A percentile compares a stretch with the other conserved stretches of the same genome.
These are phyloP conservation scores for Idaea dimidiata DNA, from an alignment of 2,888 invertebrate species.

Conservation along the genomic window DNA sequence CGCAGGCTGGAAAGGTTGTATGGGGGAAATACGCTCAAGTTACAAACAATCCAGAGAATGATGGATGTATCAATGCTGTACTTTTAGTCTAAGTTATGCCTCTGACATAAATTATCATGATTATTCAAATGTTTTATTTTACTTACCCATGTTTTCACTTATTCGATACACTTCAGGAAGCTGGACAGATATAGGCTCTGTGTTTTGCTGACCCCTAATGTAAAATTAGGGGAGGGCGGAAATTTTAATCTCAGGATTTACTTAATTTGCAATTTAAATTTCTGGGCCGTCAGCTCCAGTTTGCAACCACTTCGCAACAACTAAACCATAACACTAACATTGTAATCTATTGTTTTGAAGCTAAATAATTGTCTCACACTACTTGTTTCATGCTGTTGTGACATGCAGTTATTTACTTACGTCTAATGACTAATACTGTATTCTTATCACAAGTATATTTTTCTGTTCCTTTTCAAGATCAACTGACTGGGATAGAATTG, in stretches of 20 bases:
- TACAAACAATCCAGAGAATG: conserved; percentile 99
- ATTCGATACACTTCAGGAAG: too few relatives aligned
- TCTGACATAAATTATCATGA: conserved; percentile 38
- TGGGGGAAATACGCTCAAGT: conserved; percentile 99
- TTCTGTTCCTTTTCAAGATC: too few relatives aligned
- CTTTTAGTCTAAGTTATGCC: conserved; percentile 88
- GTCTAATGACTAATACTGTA: neutral
- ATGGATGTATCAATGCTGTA: conserved; percentile 99
- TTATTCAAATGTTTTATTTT: conserved; percentile 23
- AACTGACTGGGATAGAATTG: too few relatives aligned
- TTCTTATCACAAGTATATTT: too few relatives aligned
- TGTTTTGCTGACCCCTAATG: too few relatives aligned
- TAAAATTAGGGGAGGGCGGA: too few relatives aligned
- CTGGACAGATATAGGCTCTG: too few relatives aligned
- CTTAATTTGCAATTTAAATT: neutral
- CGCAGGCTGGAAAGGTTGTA: conserved; percentile 99
- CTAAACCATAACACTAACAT: neutral
- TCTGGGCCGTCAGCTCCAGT: neutral
- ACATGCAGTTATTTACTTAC: neutral
- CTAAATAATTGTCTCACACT: neutral
- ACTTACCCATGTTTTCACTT: conserved; percentile 17
- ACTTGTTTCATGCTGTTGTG: neutral
- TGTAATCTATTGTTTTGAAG: neutral
- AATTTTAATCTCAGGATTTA: neutral
- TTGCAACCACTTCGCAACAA: neutral